Base-by-base conservation (phyloP, 2,888 invertebrate species). In the Caenorhabditis japonica region DNA sequence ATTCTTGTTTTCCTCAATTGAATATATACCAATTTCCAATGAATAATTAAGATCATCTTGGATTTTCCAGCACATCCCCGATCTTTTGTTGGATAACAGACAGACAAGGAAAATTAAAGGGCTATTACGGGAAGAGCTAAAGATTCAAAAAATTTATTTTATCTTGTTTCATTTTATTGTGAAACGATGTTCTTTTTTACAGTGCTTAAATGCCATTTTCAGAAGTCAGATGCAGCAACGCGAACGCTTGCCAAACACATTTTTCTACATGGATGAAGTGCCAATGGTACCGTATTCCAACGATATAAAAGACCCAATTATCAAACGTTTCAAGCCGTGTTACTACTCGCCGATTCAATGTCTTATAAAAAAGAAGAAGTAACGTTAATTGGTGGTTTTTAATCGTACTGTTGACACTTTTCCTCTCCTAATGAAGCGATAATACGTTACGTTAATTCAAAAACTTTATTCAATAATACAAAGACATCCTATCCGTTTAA, bases 321-420 rank as follows among this genome's bases (percentile, higher is more conserved):
- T 60, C 61, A 84, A 84, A 61, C 79, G 84, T 8, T 77, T 85
- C 78, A 64, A 75, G 30, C 82, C 82, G 12, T 83, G 82, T 62
- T 83, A 82, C 58, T 80, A 80, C 64, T 83, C 83, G 1, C 84
- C 84, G n/a, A 84, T 84, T 64, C 84, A 84, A 58, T 84, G 84
- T 58, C 76, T 84, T 52, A 84, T 84, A 33, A 70, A 71, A 44
- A 73, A 55, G 44, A 47, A 59, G 34, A 41, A 33, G 12, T 15
- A 47, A 8, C 15, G 3, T 30, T 33, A 21, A 27, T 4, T 17
- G 3, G 17, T 49, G 19, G 27, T 38, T 47, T 38, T 7, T 8
- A 12, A 15, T n/a, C 34, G 44, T 34, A 27, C 52, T 52, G 8
- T 30, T 27, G 43, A 51, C 52, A 2, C 3, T 25, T 38, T 25